Base-by-base conservation (phyloP, 2,888 invertebrate genomes). In the Himalopsyche tibetana region DNA sequence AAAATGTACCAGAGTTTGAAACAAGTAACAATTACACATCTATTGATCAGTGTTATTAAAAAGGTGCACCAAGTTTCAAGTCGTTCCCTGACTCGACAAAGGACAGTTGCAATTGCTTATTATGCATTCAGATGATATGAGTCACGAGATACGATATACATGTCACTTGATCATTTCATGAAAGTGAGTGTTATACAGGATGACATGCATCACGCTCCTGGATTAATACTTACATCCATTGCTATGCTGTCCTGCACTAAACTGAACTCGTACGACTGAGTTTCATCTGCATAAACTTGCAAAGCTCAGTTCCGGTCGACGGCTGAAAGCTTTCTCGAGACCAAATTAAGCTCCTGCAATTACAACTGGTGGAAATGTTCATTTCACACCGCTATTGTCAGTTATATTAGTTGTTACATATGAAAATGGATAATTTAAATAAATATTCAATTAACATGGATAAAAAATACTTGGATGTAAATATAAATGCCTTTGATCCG, bases 231-330 rank as follows among this genome's bases (percentile, higher is more conserved):
- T 63, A 63, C 63, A 63, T 19, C 63, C 28, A 19, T 63, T 15
- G 51, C 51, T 51, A 19, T 63, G 28, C 51, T 63, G 63, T 63
- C 63, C 63, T 28, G 63, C 63, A 63, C 63, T 63, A 6, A 9
- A 63, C 63, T 63, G 6, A 28, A 63, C 63, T 63, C 63, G 63
- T 19, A 28, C 63, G 19, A 28, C 63, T 63, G 19, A 28, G 63
- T 63, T 63, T 63, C 63, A 63, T 63, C 63, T 63, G 28, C 63
- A 63, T 63, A 63, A 63, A 63, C 63, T 63, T 63, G 63, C 63
- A 63, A 63, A 63, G 63, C 63, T 63, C 63, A 63, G 63, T 63
- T 56, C 63, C 63, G 63, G 63, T 63, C 11, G 63, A 19, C 28
- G 63, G 63, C 63, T 63, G 19, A 63, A 19, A 63, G 63, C 63